phyloP scores from a whole-genome alignment of 1,140 invertebrate species.

The Cydia pomonella region DNA sequence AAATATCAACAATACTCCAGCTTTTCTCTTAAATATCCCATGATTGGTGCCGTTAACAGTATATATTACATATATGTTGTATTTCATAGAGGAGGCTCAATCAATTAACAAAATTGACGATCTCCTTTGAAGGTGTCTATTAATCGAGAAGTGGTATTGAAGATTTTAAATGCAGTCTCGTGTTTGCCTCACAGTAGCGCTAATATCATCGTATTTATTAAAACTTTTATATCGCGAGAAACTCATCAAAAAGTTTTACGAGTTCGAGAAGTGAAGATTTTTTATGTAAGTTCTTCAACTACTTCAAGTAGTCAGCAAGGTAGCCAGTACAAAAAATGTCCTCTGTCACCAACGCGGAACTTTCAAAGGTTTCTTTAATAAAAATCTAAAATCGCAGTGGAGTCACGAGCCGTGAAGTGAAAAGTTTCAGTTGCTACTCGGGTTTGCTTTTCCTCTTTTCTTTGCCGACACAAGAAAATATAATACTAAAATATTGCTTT shows the following conservation, averaged over 20 bases:
- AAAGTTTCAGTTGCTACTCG: slow-evolving; percentile 50
- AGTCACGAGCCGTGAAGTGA: slow-evolving; percentile 53
- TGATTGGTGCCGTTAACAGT: too few relatives aligned
- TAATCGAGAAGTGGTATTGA: too few relatives aligned
- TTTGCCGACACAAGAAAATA: slow-evolving; percentile 28
- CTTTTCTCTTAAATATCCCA: too few relatives aligned
- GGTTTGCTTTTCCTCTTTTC: slow-evolving; percentile 43
- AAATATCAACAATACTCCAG: too few relatives aligned
- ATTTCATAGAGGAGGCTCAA: too few relatives aligned
- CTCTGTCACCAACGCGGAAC: slow-evolving; percentile 46
- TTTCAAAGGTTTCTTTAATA: slow-evolving; percentile 61
- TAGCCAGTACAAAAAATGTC: slow-evolving; percentile 33
- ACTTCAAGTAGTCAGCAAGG: slow-evolving; percentile 14
- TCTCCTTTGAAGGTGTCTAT: too few relatives aligned
- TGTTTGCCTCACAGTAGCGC: background rate
- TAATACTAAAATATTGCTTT: slow-evolving; percentile 31
- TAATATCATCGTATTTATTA: background rate
- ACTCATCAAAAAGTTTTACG: slow-evolving; percentile 1
- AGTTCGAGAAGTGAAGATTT: background rate
- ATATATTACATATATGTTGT: too few relatives aligned
- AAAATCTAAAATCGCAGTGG: slow-evolving; percentile 56
- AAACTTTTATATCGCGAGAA: background rate
- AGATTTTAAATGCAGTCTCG: too few relatives aligned
- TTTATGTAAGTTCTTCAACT: background rate
- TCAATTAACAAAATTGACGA: too few relatives aligned